These are phyloP conservation scores for Drosophila neotestacea DNA, from an alignment of 2,888 invertebrate genomes.

Conservation along the genomic window DNA sequence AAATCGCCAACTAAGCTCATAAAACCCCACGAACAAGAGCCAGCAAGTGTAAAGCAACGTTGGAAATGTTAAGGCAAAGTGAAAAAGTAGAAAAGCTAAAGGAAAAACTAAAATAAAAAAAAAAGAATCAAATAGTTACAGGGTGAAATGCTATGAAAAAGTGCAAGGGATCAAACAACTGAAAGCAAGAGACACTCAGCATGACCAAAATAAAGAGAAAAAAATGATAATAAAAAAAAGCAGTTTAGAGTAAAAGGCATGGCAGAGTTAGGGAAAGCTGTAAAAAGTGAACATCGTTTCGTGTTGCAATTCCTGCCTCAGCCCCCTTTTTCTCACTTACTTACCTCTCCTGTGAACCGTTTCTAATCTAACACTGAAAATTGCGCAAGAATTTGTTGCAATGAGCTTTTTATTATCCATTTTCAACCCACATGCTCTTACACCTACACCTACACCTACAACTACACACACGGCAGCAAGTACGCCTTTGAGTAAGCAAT, in stretches of 20 bases:
- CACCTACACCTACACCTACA: slow-evolving; percentile 14
- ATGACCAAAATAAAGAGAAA: slow-evolving; percentile 38
- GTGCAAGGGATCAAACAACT: slow-evolving; percentile 76
- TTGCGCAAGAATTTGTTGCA: slow-evolving; percentile 80
- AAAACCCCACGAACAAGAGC: slow-evolving; percentile 73
- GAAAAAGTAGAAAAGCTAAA: slow-evolving; percentile 49
- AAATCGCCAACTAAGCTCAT: slow-evolving; percentile 81
- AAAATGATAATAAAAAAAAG: slow-evolving; percentile 6
- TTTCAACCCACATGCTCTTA: slow-evolving; percentile 53
- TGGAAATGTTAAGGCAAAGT: slow-evolving; percentile 61
- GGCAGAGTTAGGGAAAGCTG: slow-evolving; percentile 7
- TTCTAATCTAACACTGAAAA: slow-evolving; percentile 80
- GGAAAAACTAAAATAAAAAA: slow-evolving; percentile 30
- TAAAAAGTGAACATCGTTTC: slow-evolving; percentile 54
- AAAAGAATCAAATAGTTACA: slow-evolving; percentile 25
- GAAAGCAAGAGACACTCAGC: slow-evolving; percentile 58
- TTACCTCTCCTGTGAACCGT: slow-evolving; percentile 30
- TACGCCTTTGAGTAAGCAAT: slow-evolving; percentile 50
- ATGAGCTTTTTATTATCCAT: slow-evolving; percentile 81
- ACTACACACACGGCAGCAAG: slow-evolving; percentile 10
- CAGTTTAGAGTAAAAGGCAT: slow-evolving; percentile 4
- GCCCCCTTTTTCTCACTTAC: slow-evolving; percentile 2
- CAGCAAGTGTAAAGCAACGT: slow-evolving; percentile 70
- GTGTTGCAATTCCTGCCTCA: slow-evolving; percentile 34
- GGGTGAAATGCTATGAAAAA: slow-evolving; percentile 69